Evolutionary conservation across 1,140 invertebrate species (phyloP).

Genomic region (Camponotus pennsylvanicus): DNA sequence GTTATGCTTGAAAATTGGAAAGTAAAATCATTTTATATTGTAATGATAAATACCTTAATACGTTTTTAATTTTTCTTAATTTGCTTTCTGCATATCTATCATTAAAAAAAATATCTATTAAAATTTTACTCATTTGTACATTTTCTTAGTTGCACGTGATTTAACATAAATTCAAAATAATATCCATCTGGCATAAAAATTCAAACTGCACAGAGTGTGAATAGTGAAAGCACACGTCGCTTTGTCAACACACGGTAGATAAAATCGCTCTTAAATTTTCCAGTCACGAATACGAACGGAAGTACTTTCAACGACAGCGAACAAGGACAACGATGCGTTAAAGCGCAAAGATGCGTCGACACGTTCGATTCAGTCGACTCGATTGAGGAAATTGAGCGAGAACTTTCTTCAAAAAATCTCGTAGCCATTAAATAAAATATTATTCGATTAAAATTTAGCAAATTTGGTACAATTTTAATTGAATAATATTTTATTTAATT

Average conservation of each 20-base stretch:
- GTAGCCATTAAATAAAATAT: not conserved
- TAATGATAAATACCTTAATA: not conserved
- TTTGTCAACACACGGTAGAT: constrained; percentile 35
- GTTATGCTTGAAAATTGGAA: not conserved
- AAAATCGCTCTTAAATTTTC: constrained; percentile 53
- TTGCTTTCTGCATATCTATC: not conserved
- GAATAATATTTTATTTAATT: not conserved
- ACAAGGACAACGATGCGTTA: constrained; percentile 27
- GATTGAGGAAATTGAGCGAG: not conserved
- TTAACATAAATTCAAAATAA: not conserved
- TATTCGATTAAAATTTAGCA: not conserved
- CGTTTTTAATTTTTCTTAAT: not conserved
- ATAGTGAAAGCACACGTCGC: constrained; percentile 20
- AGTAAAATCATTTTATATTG: not conserved
- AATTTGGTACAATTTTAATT: not conserved
- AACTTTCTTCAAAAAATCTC: not conserved
- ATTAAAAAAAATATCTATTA: not conserved
- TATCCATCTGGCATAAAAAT: not conserved
- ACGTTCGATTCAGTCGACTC: not conserved
- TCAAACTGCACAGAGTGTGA: not conserved
- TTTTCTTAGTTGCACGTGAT: not conserved
- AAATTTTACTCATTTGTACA: not conserved
- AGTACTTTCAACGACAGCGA: constrained; percentile 46
- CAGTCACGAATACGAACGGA: constrained; percentile 54
- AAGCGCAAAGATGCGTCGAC: constrained; percentile 10